These are phyloP conservation scores for Spodoptera picta DNA, from an alignment of 2,888 invertebrate species.

Conservation along the genomic window DNA sequence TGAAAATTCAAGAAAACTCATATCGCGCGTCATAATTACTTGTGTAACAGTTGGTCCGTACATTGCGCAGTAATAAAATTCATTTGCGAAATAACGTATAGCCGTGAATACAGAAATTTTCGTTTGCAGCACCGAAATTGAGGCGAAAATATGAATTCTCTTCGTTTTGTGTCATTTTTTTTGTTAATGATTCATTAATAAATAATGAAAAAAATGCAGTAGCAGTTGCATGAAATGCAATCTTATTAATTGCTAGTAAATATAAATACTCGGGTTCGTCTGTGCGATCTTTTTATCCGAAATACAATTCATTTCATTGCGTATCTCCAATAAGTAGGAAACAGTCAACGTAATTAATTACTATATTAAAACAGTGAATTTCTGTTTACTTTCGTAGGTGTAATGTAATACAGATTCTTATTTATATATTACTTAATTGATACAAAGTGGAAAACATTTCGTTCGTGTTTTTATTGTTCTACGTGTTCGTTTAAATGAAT, in stretches of 20 bases:
- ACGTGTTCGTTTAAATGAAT: too few species aligned
- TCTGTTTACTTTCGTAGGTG: too few species aligned
- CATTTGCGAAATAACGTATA: slow-evolving; percentile 39
- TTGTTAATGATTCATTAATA: background rate
- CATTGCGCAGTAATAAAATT: slow-evolving; percentile 42
- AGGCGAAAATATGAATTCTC: slow-evolving; percentile 17
- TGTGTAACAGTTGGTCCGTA: slow-evolving; percentile 49
- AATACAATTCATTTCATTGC: slow-evolving; percentile 1
- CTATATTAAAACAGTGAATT: background rate
- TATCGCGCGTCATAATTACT: slow-evolving; percentile 48
- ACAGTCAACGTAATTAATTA: background rate
- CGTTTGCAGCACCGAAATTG: slow-evolving; percentile 21
- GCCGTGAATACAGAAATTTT: slow-evolving; percentile 31
- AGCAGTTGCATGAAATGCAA: too few species aligned
- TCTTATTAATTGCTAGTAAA: too few species aligned
- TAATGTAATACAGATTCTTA: too few species aligned
- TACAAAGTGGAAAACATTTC: too few species aligned
- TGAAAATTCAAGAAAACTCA: slow-evolving; percentile 45
- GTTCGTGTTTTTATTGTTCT: too few species aligned
- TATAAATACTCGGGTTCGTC: background rate
- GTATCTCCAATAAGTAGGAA: background rate
- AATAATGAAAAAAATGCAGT: too few species aligned
- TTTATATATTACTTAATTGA: too few species aligned
- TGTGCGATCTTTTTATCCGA: background rate
- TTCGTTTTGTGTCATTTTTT: slow-evolving; percentile 7